Percentiles rank a stretch among this genome's conserved stretches.
Evolutionary conservation across 2,113 vertebrate genomes (phyloP).

Genomic region (Hoplias malabaricus): DNA sequence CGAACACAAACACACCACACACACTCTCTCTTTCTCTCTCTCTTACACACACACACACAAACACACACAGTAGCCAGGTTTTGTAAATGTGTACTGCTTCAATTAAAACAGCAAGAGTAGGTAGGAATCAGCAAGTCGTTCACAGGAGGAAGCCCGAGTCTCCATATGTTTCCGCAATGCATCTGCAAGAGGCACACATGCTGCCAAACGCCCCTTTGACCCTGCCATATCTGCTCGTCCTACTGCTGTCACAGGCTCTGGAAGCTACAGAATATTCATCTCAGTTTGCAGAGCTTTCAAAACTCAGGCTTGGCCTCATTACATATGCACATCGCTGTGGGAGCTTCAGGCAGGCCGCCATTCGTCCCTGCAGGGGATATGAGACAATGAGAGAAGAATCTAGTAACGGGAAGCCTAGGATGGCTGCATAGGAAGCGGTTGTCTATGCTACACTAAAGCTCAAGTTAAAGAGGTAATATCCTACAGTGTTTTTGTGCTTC

Average conservation of each 20-base stretch:
- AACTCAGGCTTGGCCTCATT: slow-evolving; percentile 52
- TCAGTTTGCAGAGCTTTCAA: slow-evolving; percentile 49
- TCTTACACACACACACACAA: slow-evolving; percentile 13
- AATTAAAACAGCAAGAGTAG: background rate
- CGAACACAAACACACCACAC: background rate
- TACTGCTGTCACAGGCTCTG: slow-evolving; percentile 35
- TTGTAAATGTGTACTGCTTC: background rate
- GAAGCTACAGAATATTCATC: slow-evolving; percentile 41
- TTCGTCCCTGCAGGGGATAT: slow-evolving; percentile 32
- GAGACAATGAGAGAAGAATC: slow-evolving; percentile 22
- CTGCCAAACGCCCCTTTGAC: slow-evolving; percentile 50
- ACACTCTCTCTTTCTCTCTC: too few species aligned
- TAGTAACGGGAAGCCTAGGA: background rate
- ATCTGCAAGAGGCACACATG: slow-evolving; percentile 44
- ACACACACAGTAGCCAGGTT: background rate
- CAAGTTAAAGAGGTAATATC: background rate
- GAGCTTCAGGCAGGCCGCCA: slow-evolving; percentile 21
- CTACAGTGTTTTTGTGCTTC: background rate
- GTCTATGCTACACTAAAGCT: too few species aligned
- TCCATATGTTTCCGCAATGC: slow-evolving; percentile 49
- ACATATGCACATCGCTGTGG: slow-evolving; percentile 50
- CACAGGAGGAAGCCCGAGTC: background rate
- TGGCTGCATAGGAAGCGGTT: background rate
- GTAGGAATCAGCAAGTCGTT: background rate
- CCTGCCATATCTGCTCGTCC: slow-evolving; percentile 38